A percentile compares a stretch with the other conserved stretches of the same genome.
Evolutionary conservation across 2,113 vertebrate species (phyloP).

Genomic region (Solenodon paradoxus): DNA sequence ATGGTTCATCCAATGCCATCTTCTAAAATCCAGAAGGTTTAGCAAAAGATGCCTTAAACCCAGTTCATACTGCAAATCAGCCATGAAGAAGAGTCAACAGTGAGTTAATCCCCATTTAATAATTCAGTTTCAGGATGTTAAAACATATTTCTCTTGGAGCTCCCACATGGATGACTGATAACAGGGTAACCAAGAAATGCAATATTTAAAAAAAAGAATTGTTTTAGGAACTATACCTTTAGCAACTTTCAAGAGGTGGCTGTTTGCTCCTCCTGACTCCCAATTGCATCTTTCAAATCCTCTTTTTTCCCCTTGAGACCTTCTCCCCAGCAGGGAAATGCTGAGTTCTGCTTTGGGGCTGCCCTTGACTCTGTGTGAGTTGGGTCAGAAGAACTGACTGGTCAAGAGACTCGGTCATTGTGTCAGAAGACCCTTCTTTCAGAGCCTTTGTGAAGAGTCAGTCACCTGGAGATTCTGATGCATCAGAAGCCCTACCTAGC

Average conservation of each 20-base stretch:
- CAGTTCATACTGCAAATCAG: conserved; percentile 73
- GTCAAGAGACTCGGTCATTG: neutral
- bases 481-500: neutral
- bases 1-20: conserved; percentile 56
- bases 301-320: neutral
- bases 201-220: neutral
- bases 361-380: neutral
- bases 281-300: neutral
- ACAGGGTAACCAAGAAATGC: conserved; percentile 3
- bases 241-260: neutral
- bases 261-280: neutral
- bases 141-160: conserved; percentile 66
- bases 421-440: neutral
- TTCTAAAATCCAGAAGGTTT: conserved; percentile 66
- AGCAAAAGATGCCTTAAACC: conserved; percentile 74
- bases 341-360: neutral
- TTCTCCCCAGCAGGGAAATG: neutral
- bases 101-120: conserved; percentile 71
- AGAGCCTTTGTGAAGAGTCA: neutral
- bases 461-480: too few relatives aligned
- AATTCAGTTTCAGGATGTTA: conserved; percentile 74
- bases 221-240: neutral
- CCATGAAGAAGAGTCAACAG: conserved; percentile 73
- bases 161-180: neutral
- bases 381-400: neutral